Conservation (phyloP, 2,888 invertebrate species). For the Tinea pellionella region DNA sequence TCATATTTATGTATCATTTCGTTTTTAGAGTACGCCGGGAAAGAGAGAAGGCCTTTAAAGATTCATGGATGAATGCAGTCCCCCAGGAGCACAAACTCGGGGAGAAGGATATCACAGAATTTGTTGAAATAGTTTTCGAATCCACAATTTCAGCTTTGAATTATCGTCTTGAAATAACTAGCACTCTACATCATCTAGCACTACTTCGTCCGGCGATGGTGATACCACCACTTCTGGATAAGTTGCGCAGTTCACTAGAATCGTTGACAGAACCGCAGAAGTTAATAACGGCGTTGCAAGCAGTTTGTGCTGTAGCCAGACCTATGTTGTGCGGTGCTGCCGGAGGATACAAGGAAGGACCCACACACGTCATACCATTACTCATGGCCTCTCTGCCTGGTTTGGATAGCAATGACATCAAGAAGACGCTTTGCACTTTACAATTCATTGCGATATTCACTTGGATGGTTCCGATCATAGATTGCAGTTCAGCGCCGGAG, state of each 20-base stretch:
- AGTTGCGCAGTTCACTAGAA: constrained; percentile 82
- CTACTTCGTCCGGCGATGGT: constrained; percentile 84
- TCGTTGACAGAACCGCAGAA: constrained; percentile 91
- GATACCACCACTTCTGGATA: constrained; percentile 84
- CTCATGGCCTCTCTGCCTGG: constrained; percentile 86
- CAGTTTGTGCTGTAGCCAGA: constrained; percentile 76
- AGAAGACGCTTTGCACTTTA: constrained; percentile 79
- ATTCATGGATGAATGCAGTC: constrained; percentile 76
- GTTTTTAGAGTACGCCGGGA: constrained; percentile 70
- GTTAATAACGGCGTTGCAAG: constrained; percentile 77
- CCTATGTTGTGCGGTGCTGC: constrained; percentile 69
- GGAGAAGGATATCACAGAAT: constrained; percentile 83
- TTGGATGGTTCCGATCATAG: constrained; percentile 84
- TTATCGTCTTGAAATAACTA: constrained; percentile 75
- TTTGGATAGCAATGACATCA: constrained; percentile 89
- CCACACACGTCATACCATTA: constrained; percentile 83
- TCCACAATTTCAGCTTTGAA: constrained; percentile 84
- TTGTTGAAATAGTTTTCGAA: constrained; percentile 81
- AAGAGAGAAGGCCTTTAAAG: constrained; percentile 64
- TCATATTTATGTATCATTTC: no score
- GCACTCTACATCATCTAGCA: constrained; percentile 80
- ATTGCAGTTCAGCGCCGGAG: constrained; percentile 82
- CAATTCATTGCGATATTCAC: constrained; percentile 82
- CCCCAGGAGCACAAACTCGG: constrained; percentile 78
- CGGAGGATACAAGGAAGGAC: constrained; percentile 78